Conservation (phyloP, 2,888 invertebrate genomes). For the Pemphredon lugubris region DNA sequence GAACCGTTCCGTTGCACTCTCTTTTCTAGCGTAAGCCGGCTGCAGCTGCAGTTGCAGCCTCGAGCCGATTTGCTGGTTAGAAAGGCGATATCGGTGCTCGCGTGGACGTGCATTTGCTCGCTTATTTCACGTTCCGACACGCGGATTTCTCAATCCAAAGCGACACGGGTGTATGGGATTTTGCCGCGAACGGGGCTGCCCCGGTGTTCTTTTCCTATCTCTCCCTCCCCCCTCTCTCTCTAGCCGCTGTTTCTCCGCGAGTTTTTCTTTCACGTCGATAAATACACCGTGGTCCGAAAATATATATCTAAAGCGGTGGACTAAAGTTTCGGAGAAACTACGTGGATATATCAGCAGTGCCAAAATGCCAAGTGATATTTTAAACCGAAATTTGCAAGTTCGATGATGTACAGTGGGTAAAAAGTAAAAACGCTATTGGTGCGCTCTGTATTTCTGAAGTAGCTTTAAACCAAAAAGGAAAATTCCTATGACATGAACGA, state of each 20-base stretch:
- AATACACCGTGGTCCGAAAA: neutral
- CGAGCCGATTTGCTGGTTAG: conserved; percentile 66
- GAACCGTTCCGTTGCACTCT: neutral
- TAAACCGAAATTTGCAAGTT: too few relatives aligned
- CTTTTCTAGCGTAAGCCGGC: conserved; percentile 19
- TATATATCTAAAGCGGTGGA: too few relatives aligned
- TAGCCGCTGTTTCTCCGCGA: neutral
- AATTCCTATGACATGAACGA: too few relatives aligned
- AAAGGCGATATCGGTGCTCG: conserved; percentile 69
- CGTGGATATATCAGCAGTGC: too few relatives aligned
- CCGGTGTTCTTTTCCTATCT: conserved; percentile 26
- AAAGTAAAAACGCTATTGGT: too few relatives aligned
- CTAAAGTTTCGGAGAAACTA: too few relatives aligned
- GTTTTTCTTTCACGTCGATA: neutral
- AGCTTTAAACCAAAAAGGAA: too few relatives aligned
- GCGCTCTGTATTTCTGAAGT: too few relatives aligned
- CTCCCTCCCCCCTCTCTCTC: conserved; percentile 6
- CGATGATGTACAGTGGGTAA: too few relatives aligned
- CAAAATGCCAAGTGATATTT: too few relatives aligned
- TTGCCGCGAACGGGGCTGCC: conserved; percentile 67
- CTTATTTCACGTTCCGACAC: conserved; percentile 63
- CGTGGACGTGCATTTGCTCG: conserved; percentile 30
- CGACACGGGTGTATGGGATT: conserved; percentile 65
- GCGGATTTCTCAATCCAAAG: conserved; percentile 70
- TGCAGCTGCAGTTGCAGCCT: conserved; percentile 35